phyloP scores from a whole-genome alignment of 2,797 vertebrate genomes.

The Pantherophis vulpinus region DNA sequence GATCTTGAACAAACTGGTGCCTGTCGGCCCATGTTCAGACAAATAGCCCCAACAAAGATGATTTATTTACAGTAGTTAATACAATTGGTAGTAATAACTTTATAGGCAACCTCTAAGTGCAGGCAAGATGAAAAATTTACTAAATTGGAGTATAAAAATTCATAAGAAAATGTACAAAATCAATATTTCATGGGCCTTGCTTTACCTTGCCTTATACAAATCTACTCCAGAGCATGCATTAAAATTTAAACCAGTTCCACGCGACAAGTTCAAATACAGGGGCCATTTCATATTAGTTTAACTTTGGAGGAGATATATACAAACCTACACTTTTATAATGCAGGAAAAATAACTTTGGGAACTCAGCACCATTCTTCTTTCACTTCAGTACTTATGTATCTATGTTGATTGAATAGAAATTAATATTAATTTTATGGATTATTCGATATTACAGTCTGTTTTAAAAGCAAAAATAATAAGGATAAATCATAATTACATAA shows the following conservation, averaged over 20 bases:
- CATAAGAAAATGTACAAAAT: slow-evolving; percentile 98
- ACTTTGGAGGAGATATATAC: slow-evolving; percentile 72
- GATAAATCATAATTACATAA: not conserved
- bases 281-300: slow-evolving; percentile 86
- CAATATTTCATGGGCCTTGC: slow-evolving; percentile 98
- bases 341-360: slow-evolving; percentile 60
- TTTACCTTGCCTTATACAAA: slow-evolving; percentile 98
- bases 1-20: slow-evolving; percentile 53
- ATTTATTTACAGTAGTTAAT: slow-evolving; percentile 82
- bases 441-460: not conserved
- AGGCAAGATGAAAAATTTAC: slow-evolving; percentile 92
- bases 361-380: slow-evolving; percentile 33
- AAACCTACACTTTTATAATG: slow-evolving; percentile 56
- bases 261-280: slow-evolving; percentile 88
- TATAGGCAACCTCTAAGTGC: slow-evolving; percentile 85
- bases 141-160: slow-evolving; percentile 95
- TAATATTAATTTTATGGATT: not conserved
- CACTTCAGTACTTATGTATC: not conserved
- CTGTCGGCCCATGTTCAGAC: slow-evolving; percentile 66
- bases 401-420: slow-evolving; percentile 37
- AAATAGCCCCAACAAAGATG: slow-evolving; percentile 69
- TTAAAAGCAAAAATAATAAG: slow-evolving; percentile 3
- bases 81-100: slow-evolving; percentile 79
- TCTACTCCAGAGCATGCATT: slow-evolving; percentile 91
- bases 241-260: slow-evolving; percentile 89